A percentile compares a stretch with the other conserved stretches of the same genome.
Conservation (phyloP, 2,797 vertebrate species). For the Okamejei kenojei region DNA sequence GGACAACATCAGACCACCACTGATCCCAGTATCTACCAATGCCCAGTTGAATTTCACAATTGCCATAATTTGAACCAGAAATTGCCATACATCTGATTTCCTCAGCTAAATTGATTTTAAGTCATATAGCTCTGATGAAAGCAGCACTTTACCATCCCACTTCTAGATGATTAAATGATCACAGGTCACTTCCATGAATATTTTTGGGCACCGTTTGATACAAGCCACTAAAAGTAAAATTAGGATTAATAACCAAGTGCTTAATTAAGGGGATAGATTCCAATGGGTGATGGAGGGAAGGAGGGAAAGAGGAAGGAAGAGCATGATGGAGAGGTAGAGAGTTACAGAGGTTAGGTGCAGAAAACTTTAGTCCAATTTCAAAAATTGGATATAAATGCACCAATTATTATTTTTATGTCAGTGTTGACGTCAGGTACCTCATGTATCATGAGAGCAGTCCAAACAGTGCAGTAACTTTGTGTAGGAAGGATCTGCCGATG, state of each 20-base stretch:
- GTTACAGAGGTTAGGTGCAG: not conserved
- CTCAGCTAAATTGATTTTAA: slow-evolving; percentile 59
- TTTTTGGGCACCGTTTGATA: not conserved
- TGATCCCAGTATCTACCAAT: no score
- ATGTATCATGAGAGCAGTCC: not conserved
- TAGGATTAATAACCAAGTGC: not conserved
- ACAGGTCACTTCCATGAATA: not conserved
- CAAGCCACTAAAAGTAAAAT: not conserved
- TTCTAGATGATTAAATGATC: slow-evolving; percentile 55
- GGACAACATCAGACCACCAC: no score
- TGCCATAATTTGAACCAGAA: no score
- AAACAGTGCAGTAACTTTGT: not conserved
- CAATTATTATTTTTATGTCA: not conserved
- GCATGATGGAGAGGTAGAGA: not conserved
- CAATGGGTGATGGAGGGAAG: not conserved
- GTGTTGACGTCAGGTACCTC: not conserved
- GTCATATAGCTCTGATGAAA: no score
- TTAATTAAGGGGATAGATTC: not conserved
- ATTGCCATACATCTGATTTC: no score
- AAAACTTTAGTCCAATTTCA: no score
- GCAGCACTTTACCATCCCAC: not conserved
- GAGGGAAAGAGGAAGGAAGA: not conserved
- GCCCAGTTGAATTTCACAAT: no score
- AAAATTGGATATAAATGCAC: not conserved
- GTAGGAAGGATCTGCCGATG: no score